phyloP scores from a whole-genome alignment of 2,113 vertebrate species.

The Nanger granti region DNA sequence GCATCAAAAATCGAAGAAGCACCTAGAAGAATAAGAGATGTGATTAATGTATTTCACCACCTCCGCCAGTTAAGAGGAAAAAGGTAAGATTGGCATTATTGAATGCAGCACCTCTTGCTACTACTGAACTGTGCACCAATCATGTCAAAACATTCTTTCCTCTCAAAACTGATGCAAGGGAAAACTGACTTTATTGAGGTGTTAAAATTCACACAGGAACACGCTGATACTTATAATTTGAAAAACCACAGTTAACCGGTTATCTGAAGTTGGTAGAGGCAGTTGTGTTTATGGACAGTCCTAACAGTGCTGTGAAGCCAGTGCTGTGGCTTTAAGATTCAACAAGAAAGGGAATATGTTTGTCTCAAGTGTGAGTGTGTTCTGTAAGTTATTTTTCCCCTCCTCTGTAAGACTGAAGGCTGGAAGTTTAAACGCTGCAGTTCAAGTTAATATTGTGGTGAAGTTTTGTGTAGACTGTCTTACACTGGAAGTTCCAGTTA shows the following conservation, averaged over 20 bases:
- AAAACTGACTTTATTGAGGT: conserved; percentile 58
- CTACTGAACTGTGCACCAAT: conserved; percentile 45
- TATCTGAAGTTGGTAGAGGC: conserved; percentile 62
- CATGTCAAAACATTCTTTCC: conserved; percentile 61
- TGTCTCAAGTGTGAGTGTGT: conserved; percentile 59
- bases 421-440: conserved; percentile 37
- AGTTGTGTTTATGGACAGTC: conserved; percentile 55
- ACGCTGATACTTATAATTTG: background rate
- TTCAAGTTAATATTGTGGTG: conserved; percentile 47
- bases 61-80: conserved; percentile 93
- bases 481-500: conserved; percentile 50
- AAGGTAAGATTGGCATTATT: conserved; percentile 87
- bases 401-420: conserved; percentile 43
- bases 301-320: conserved; percentile 60
- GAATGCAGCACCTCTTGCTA: background rate
- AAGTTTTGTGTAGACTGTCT: conserved; percentile 56
- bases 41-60: conserved; percentile 98
- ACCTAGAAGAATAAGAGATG: conserved; percentile 94
- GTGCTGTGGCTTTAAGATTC: conserved; percentile 60
- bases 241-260: conserved; percentile 48
- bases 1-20: conserved; percentile 99
- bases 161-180: conserved; percentile 52
- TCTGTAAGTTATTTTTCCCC: conserved; percentile 54
- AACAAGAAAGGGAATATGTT: conserved; percentile 64
- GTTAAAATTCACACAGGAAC: conserved; percentile 48